Conservation (phyloP, 2,113 vertebrate species). For the Lampris incognitus region DNA sequence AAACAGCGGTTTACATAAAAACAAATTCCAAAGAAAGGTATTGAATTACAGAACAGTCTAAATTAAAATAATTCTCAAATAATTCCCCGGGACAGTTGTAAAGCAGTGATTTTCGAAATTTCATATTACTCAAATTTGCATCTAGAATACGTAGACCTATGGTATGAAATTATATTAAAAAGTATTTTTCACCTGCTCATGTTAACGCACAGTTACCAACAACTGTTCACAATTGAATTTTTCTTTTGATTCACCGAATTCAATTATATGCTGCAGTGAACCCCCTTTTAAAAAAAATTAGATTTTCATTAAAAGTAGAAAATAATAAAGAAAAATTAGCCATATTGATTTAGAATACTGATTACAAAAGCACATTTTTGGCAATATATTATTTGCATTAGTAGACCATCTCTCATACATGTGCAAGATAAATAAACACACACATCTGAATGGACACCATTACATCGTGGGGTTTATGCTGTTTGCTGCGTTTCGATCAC, state of each 20-base stretch:
- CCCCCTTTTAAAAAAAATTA: too few species aligned
- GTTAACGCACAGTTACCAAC: too few species aligned
- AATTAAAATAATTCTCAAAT: not conserved
- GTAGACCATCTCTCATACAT: not conserved
- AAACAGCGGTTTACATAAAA: not conserved
- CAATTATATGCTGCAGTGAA: not conserved
- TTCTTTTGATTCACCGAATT: not conserved
- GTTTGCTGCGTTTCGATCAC: constrained; percentile 9
- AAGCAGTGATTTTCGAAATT: not conserved
- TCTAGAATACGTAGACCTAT: not conserved
- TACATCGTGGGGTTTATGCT: not conserved
- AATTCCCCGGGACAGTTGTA: not conserved
- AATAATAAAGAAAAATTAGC: too few species aligned
- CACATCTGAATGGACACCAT: not conserved
- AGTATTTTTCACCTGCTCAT: too few species aligned
- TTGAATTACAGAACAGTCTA: not conserved
- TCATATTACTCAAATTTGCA: not conserved
- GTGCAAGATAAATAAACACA: not conserved
- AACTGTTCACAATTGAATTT: not conserved
- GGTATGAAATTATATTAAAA: not conserved
- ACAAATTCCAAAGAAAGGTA: not conserved
- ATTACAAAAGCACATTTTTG: not conserved
- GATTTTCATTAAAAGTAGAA: too few species aligned
- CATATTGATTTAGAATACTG: too few species aligned
- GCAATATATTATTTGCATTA: not conserved